These are phyloP conservation scores for Ganaspis brasiliensis DNA, from an alignment of 2,888 invertebrate species.

Conservation along the genomic window DNA sequence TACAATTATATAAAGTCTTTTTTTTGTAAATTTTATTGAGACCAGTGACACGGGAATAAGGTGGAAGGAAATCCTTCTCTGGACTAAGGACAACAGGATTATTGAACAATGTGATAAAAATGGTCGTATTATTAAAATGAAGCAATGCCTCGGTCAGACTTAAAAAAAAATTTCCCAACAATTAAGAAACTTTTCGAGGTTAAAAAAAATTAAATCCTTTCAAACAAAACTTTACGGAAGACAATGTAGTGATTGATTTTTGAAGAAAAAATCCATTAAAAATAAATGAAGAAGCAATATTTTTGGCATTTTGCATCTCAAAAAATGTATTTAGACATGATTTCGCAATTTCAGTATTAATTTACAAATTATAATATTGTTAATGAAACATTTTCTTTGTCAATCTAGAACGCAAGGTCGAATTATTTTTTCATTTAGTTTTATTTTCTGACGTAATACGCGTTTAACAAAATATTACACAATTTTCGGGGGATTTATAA, in stretches of 20 bases:
- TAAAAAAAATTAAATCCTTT: background rate
- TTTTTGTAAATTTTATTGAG: constrained; percentile 1
- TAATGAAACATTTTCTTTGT: too few relatives aligned
- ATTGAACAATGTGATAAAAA: constrained; percentile 1
- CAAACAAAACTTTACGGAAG: background rate
- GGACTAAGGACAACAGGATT: constrained; percentile 12
- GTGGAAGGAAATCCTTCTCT: background rate
- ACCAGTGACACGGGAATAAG: background rate
- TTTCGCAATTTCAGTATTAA: too few relatives aligned
- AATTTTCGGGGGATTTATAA: too few relatives aligned
- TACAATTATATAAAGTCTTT: background rate
- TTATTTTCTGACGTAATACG: too few relatives aligned
- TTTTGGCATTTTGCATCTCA: too few relatives aligned
- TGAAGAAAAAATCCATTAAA: background rate
- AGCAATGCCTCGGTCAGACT: constrained; percentile 12
- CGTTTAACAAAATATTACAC: too few relatives aligned
- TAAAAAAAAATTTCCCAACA: background rate
- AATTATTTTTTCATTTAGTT: too few relatives aligned
- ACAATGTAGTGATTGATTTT: background rate
- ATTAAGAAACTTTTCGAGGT: background rate
- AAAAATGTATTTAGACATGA: too few relatives aligned
- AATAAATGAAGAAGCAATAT: too few relatives aligned
- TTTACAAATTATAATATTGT: too few relatives aligned
- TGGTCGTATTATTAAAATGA: constrained; percentile 14
- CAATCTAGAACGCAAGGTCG: too few relatives aligned